These are phyloP conservation scores for Noctua comes DNA, from an alignment of 2,888 invertebrate genomes.

Conservation along the genomic window DNA sequence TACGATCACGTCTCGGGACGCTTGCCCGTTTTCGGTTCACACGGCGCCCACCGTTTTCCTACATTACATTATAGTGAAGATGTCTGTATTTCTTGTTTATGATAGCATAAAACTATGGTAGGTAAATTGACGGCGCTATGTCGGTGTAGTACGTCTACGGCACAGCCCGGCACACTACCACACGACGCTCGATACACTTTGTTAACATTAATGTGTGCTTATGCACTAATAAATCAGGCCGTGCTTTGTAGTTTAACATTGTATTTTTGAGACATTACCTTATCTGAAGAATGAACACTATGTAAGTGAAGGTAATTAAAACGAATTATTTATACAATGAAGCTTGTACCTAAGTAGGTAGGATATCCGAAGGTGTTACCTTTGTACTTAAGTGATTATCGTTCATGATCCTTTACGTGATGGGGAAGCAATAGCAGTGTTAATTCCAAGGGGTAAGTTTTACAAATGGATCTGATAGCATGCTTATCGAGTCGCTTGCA, in stretches of 20 bases:
- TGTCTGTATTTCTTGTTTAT: constrained; percentile 86
- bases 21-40: constrained; percentile 75
- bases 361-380: constrained; percentile 28
- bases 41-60: constrained; percentile 77
- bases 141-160: constrained; percentile 76
- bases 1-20: constrained; percentile 76
- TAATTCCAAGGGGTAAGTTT: constrained; percentile 51
- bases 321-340: constrained; percentile 47
- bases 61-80: constrained; percentile 84
- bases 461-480: constrained; percentile 54
- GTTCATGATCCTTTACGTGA: constrained; percentile 51
- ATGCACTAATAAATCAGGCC: constrained; percentile 64
- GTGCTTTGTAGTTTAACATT: constrained; percentile 60
- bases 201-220: constrained; percentile 69
- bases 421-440: constrained; percentile 61
- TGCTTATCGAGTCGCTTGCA: constrained; percentile 3
- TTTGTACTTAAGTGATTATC: constrained; percentile 60
- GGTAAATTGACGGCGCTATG: constrained; percentile 83
- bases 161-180: constrained; percentile 64
- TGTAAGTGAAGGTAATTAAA: constrained; percentile 46
- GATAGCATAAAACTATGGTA: constrained; percentile 86
- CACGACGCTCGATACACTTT: constrained; percentile 69
- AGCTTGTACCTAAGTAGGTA: constrained; percentile 37
- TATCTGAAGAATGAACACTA: constrained; percentile 41
- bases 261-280: constrained; percentile 54